These are phyloP conservation scores for Jaculus jaculus DNA, from an alignment of 2,113 vertebrate species.

Conservation along the genomic window DNA sequence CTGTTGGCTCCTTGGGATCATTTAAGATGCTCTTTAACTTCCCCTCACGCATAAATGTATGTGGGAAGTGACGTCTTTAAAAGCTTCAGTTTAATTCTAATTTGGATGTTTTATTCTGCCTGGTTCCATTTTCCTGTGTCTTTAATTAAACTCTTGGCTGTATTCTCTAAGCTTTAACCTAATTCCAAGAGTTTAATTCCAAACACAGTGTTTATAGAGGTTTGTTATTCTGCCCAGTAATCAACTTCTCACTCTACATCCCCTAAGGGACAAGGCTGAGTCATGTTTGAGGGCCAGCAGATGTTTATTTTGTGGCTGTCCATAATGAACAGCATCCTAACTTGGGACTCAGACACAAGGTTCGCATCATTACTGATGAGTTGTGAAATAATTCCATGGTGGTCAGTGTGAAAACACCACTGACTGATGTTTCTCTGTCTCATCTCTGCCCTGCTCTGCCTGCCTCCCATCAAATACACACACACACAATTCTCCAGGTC, in stretches of 20 bases:
- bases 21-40: slow-evolving; percentile 45
- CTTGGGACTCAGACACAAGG: not conserved
- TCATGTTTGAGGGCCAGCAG: not conserved
- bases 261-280: not conserved
- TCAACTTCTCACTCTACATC: not conserved
- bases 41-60: not conserved
- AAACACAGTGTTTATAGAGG: not conserved
- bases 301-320: not conserved
- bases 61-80: not conserved
- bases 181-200: not conserved
- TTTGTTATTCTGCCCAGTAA: not conserved
- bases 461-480: not conserved
- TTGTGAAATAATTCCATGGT: not conserved
- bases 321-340: not conserved
- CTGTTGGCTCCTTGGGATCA: not conserved
- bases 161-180: slow-evolving; percentile 27
- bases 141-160: slow-evolving; percentile 2
- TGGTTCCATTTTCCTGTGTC: not conserved
- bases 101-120: not conserved
- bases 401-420: not conserved
- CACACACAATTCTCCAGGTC: not conserved
- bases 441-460: too few species aligned
- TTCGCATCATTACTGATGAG: not conserved
- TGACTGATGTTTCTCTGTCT: not conserved
- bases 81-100: not conserved